Evolutionary conservation across 2,888 invertebrate genomes (phyloP).

Genomic region (Hyposoter dolosus): DNA sequence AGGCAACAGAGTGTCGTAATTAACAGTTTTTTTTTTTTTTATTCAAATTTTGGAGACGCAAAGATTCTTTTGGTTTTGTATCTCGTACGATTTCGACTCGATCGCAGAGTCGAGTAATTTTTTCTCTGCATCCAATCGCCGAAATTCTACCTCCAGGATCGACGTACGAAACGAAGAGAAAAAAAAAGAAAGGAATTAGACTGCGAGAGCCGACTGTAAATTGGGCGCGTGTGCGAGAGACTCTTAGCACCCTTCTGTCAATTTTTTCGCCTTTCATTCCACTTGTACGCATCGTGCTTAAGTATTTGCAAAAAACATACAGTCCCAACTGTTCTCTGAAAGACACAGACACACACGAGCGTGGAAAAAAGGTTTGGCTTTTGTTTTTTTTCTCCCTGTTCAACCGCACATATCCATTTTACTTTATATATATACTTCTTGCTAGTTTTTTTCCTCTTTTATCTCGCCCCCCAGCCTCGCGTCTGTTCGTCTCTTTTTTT

Average conservation of each 20-base stretch:
- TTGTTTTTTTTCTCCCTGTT: constrained; percentile 14
- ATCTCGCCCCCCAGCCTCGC: constrained; percentile 55
- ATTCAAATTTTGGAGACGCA: too few relatives aligned
- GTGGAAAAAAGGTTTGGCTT: constrained; percentile 1
- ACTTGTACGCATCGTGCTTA: constrained; percentile 38
- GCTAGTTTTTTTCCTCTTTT: constrained; percentile 46
- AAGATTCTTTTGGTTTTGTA: not conserved
- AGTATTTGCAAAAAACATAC: constrained; percentile 42
- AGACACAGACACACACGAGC: not conserved
- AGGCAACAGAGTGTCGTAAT: not conserved
- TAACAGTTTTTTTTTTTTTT: not conserved
- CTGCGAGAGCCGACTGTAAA: constrained; percentile 21
- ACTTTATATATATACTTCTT: constrained; percentile 19
- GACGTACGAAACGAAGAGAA: not conserved
- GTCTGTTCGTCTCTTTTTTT: constrained; percentile 27
- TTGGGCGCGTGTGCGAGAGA: constrained; percentile 40
- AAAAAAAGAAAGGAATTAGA: constrained; percentile 15
- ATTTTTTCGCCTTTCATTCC: constrained; percentile 33
- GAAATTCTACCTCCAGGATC: constrained; percentile 7
- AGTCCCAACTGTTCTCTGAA: constrained; percentile 4
- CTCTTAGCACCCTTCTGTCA: constrained; percentile 45
- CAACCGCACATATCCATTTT: constrained; percentile 48
- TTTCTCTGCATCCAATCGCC: constrained; percentile 3
- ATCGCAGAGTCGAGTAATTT: not conserved
- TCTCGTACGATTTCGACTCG: not conserved